A percentile compares a stretch with the other conserved stretches of the same genome.
These are phyloP conservation scores for Drosophila melanogaster DNA, from an alignment of 1,140 invertebrate genomes.

Conservation along the genomic window DNA sequence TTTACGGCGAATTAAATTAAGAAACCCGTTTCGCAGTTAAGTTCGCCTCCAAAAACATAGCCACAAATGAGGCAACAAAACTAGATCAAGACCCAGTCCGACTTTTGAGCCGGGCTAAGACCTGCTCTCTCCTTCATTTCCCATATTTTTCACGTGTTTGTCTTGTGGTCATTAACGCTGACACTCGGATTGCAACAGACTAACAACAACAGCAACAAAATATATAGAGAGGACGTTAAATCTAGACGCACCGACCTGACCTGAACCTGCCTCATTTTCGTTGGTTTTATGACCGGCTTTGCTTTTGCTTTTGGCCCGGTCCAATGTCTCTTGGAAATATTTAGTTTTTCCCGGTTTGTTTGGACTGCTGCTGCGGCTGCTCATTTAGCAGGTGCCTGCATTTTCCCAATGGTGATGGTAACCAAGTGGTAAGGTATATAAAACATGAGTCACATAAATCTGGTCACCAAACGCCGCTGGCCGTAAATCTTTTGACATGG, in stretches of 20 bases:
- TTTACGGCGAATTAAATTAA: neutral
- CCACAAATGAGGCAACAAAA: constrained; percentile 17
- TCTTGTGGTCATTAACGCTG: constrained; percentile 52
- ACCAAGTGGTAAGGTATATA: neutral
- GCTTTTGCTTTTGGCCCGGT: constrained; percentile 27
- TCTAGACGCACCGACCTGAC: constrained; percentile 16
- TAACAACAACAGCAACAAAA: neutral
- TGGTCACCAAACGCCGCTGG: constrained; percentile 59
- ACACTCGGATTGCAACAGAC: constrained; percentile 45
- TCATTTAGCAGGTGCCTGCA: constrained; percentile 49
- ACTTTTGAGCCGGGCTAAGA: constrained; percentile 11
- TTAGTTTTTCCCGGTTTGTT: constrained; percentile 1
- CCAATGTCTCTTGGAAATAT: neutral
- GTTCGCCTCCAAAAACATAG: neutral
- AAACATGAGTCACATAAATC: constrained; percentile 63
- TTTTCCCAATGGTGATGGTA: constrained; percentile 22
- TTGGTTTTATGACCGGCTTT: constrained; percentile 28
- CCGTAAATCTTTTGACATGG: constrained; percentile 66
- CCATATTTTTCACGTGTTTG: constrained; percentile 12
- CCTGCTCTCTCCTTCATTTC: neutral
- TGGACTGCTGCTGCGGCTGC: constrained; percentile 33
- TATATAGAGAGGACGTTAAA: neutral
- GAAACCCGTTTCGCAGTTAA: constrained; percentile 10
- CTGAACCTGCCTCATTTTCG: constrained; percentile 30
- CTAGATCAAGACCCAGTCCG: constrained; percentile 24